phyloP scores from a whole-genome alignment of 2,888 invertebrate genomes.

The Kuschelorhynchus macadamiae region DNA sequence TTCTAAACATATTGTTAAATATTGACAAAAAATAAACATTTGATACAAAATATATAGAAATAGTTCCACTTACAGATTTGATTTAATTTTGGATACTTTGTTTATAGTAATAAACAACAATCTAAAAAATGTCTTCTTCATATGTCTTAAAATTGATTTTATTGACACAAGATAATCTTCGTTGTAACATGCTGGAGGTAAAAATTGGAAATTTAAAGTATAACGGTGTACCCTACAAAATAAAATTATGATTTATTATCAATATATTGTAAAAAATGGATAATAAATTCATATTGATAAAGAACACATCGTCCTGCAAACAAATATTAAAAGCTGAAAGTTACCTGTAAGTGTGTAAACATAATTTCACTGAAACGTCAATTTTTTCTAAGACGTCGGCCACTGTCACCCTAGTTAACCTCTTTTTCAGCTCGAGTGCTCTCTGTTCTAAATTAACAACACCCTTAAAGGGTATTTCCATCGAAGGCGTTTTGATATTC shows the following conservation, averaged over 20 bases:
- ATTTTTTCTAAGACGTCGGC: constrained; percentile 84
- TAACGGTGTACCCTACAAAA: constrained; percentile 73
- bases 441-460: constrained; percentile 69
- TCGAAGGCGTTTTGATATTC: constrained; percentile 95
- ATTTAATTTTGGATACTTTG: constrained; percentile 72
- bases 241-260: no score
- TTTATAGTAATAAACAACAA: constrained; percentile 76
- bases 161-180: constrained; percentile 81
- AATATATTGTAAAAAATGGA: no score
- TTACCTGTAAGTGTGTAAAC: no score
- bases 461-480: constrained; percentile 89
- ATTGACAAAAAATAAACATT: constrained; percentile 33
- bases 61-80: constrained; percentile 69
- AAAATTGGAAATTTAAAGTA: constrained; percentile 79
- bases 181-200: constrained; percentile 82
- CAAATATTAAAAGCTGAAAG: no score
- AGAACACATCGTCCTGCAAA: no score
- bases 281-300: no score
- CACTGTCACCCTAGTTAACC: constrained; percentile 84
- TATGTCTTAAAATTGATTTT: constrained; percentile 77
- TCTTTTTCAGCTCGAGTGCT: constrained; percentile 79
- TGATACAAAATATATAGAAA: neutral
- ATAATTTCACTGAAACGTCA: constrained; percentile 72
- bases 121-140: constrained; percentile 81
- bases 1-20: no score